phyloP scores from a whole-genome alignment of 1,140 invertebrate species.

The Drosophila ironensis region DNA sequence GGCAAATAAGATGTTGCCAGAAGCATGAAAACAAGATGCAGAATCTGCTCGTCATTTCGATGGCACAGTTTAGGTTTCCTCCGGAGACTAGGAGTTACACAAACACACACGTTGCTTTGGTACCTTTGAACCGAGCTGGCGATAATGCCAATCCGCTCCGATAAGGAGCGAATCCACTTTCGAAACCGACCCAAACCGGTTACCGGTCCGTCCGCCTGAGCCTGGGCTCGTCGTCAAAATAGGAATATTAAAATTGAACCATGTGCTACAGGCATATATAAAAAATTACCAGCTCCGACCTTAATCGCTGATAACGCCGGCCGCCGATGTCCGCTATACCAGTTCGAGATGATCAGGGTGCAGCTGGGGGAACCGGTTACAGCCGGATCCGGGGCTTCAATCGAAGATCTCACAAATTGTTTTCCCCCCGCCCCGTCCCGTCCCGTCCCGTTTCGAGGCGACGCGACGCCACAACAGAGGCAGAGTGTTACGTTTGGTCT shows the following conservation, averaged over 20 bases:
- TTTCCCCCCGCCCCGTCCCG: too few relatives aligned
- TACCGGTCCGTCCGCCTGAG: constrained; percentile 28
- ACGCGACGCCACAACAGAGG: constrained; percentile 1
- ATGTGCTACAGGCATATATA: constrained; percentile 60
- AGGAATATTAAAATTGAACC: constrained; percentile 58
- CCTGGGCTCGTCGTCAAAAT: constrained; percentile 32
- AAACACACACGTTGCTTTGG: constrained; percentile 28
- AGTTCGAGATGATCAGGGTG: constrained; percentile 39
- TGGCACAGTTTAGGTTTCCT: constrained; percentile 46
- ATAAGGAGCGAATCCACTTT: constrained; percentile 62
- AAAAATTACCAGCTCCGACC: constrained; percentile 64
- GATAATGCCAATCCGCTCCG: constrained; percentile 55
- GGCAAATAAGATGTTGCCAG: constrained; percentile 35
- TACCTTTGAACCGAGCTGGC: constrained; percentile 68
- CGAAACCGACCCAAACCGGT: constrained; percentile 49
- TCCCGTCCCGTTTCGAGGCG: too few relatives aligned
- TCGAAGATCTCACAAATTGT: constrained; percentile 51
- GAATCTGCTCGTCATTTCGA: constrained; percentile 39
- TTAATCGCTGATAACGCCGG: constrained; percentile 63
- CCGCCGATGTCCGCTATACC: constrained; percentile 39
- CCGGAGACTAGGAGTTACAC: constrained; percentile 37
- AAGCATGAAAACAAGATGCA: constrained; percentile 12
- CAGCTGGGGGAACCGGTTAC: constrained; percentile 31
- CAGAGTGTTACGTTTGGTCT: constrained; percentile 5
- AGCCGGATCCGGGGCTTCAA: constrained; percentile 44